These are phyloP conservation scores for Protaetia brevitarsis DNA, from an alignment of 1,140 invertebrate genomes.

Conservation along the genomic window DNA sequence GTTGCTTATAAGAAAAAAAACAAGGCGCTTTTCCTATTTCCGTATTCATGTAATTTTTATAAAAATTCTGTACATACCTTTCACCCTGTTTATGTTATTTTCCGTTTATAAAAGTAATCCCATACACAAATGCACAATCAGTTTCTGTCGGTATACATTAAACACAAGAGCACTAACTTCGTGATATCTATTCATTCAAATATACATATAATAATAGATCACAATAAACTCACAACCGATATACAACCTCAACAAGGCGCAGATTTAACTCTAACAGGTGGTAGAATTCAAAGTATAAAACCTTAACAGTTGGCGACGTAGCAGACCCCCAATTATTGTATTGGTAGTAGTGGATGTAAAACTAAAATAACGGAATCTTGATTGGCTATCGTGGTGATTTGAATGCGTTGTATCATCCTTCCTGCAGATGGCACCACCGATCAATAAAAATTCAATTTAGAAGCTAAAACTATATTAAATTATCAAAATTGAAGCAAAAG, in stretches of 20 bases:
- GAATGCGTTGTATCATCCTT: too few species aligned
- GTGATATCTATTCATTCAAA: background rate
- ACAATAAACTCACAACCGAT: background rate
- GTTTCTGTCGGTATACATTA: slow-evolving; percentile 2
- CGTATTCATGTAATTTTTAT: background rate
- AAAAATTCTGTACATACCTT: slow-evolving; percentile 6
- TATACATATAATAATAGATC: background rate
- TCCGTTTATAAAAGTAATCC: slow-evolving; percentile 13
- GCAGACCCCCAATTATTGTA: background rate
- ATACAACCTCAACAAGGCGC: background rate
- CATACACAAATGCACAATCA: slow-evolving; percentile 2
- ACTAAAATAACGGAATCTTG: too few species aligned
- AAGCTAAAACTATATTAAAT: too few species aligned
- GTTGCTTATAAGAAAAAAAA: background rate
- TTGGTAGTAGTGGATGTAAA: background rate
- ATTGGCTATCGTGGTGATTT: too few species aligned
- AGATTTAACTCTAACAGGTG: slow-evolving; percentile 22
- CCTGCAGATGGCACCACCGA: too few species aligned
- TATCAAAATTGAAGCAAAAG: too few species aligned
- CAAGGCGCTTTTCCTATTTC: background rate
- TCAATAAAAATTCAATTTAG: too few species aligned
- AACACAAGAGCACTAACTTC: background rate
- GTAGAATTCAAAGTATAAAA: slow-evolving; percentile 15
- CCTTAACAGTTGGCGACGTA: background rate
- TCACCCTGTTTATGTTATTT: slow-evolving; percentile 15